Base-by-base conservation (phyloP, 2,888 invertebrate species). In the Amblyjoppa proteus region DNA sequence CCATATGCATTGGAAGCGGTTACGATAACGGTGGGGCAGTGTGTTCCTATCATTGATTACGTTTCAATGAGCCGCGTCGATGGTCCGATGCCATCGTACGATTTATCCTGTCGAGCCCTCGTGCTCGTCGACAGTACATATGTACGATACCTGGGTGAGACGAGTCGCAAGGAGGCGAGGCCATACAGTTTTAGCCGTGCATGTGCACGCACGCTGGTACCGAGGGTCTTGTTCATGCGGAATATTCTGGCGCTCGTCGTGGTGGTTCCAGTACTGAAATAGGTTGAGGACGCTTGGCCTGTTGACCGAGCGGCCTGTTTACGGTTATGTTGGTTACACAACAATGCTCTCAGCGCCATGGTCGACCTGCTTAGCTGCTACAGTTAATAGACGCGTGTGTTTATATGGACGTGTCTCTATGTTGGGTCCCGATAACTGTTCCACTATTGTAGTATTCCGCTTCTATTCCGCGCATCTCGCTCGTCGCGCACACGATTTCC, bases 281-380 rank as follows among this genome's bases (percentile, higher is more conserved):
- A 81, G 76, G 79, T 80, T 77, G 76, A 83, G 85, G 25, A 76
- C 71, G 45, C 53, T 73, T 68, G n/a, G 66, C 69, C 45, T 41
- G 41, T 56, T 73, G 38, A 81, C 58, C 74, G 34, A 9, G 31
- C 68, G 49, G 49, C 31, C 51, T 83, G 56, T 83, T 81, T 84
- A 87, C 76, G 84, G 76, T 86, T 81, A 87, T 78, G 81, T 81
- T 31, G 45, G 56, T 76, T 81, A 83, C 80, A 86, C 78, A 77
- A 84, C 84, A 87, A 84, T 83, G 87, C 87, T 83, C 77, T 85
- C 73, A 83, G 74, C 85, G 68, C 34, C 34, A 71, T 70, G 53
- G 64, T 83, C 73, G 41, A 71, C 25, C 81, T 51, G 78, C 70
- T 56, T 75, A 61, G 61, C 13, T 34, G 76, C 56, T 25, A 51